These are phyloP conservation scores for Cheilosia vulpina DNA, from an alignment of 2,888 invertebrate species.

Conservation along the genomic window DNA sequence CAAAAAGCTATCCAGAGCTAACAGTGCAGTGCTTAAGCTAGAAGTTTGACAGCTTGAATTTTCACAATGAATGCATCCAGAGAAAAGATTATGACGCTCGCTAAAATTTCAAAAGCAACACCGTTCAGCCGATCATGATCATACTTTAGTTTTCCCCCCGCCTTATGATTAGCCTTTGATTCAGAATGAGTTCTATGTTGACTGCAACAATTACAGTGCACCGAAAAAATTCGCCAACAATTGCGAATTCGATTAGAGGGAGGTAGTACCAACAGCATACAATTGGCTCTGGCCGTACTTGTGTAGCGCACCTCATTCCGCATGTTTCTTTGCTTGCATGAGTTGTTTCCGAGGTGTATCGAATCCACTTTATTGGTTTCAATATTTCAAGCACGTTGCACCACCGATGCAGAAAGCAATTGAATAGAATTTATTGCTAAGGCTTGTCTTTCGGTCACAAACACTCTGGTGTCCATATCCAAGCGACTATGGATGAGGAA, in stretches of 20 bases:
- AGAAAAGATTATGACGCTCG: too few species aligned
- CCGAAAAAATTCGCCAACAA: too few species aligned
- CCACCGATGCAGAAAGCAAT: slow-evolving; percentile 54
- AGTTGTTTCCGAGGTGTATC: slow-evolving; percentile 9
- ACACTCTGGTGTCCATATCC: slow-evolving; percentile 6
- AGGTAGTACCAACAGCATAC: background rate
- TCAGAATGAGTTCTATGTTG: too few species aligned
- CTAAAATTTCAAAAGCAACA: too few species aligned
- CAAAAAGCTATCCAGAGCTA: too few species aligned
- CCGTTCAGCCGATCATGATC: too few species aligned
- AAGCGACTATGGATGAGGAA: slow-evolving; percentile 33
- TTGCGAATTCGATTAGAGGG: background rate
- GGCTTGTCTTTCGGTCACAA: slow-evolving; percentile 50
- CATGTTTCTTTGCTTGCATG: background rate
- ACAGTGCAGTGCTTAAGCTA: too few species aligned
- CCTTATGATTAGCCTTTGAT: too few species aligned
- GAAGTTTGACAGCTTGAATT: too few species aligned
- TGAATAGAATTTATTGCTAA: slow-evolving; percentile 59
- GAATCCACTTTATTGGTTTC: slow-evolving; percentile 31
- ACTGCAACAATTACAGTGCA: too few species aligned
- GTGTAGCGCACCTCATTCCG: background rate
- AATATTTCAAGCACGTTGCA: slow-evolving; percentile 56
- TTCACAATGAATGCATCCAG: too few species aligned
- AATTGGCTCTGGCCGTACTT: background rate
- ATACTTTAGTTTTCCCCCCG: too few species aligned